phyloP scores from a whole-genome alignment of 2,888 invertebrate species.

The Lysandra coridon region DNA sequence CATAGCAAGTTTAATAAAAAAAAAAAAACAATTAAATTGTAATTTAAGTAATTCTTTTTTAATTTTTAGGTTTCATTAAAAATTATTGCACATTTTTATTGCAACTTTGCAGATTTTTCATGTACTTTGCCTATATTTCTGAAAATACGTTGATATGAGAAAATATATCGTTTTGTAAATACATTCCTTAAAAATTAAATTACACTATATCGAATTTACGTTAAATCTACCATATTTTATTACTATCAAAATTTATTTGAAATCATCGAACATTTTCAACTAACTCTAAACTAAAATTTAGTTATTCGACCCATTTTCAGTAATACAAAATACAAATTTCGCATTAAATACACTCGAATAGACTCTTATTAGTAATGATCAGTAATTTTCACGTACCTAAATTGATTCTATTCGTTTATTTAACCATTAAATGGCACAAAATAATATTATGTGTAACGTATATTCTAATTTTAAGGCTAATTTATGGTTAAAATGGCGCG shows the following conservation, averaged over 20 bases:
- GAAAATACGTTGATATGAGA: too few relatives aligned
- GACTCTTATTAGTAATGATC: neutral
- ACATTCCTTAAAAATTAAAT: too few relatives aligned
- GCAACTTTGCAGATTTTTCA: too few relatives aligned
- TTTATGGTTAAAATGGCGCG: neutral
- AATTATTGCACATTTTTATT: too few relatives aligned
- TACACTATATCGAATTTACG: too few relatives aligned
- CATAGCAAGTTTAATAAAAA: too few relatives aligned
- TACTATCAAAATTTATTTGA: neutral
- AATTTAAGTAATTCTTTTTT: too few relatives aligned
- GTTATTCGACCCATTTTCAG: neutral
- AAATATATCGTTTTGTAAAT: too few relatives aligned
- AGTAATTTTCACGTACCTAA: neutral
- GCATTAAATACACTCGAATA: conserved; percentile 2
- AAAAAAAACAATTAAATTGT: too few relatives aligned
- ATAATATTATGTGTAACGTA: neutral
- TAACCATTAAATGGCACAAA: neutral
- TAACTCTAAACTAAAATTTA: conserved; percentile 10
- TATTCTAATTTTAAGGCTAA: neutral
- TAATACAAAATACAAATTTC: neutral
- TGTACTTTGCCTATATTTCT: too few relatives aligned
- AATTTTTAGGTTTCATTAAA: too few relatives aligned
- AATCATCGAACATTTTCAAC: conserved; percentile 9
- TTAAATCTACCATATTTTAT: neutral
- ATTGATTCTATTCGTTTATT: neutral